Base-by-base conservation (phyloP, 2,113 vertebrate genomes). In the Archocentrus centrarchus region DNA sequence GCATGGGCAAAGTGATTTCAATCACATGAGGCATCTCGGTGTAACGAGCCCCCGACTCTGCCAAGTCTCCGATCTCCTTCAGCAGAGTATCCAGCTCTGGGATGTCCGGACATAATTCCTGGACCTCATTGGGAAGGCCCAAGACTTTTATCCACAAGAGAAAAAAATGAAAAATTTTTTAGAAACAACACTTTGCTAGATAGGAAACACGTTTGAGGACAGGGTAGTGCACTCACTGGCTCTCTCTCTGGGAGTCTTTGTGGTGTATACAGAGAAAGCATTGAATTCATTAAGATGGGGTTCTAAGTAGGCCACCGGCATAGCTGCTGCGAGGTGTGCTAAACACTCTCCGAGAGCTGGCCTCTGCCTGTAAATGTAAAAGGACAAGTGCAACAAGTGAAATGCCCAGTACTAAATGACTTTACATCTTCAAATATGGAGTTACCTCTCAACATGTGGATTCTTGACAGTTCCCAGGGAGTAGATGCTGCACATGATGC, bases 11-110 rank as follows among this genome's bases (percentile, higher is more conserved):
- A 0, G 98, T 98, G 59, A 99, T 97, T 93, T 99, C 97, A 6
- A 99, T 99, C 60, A 99, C 97, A 2, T 99, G 98, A 0, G 98
- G 98, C 98, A 99, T 99, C 93, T 99, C 98, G 0, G 98, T 99
- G 89, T 99, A 98, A 9, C 98, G 97, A 6, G 97, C 98, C 0
- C 98, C 98, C 0, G 98, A 99, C 80, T 98, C 97, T 0, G 98
- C 98, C 93, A 99, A 93, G n/a, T 97, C 97, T 0, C 96, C 95
- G 1, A 99, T 99, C 22, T 98, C 97, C 13, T 96, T 96, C 89
- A 98, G 96, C 61, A 99, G 94, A 39, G 87, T 41, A 75, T 97
- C 96, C 83, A 99, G 94, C 89, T 96, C 96, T 0, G 98, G 98
- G 39, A 99, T 97, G 91, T 98, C 98, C 0, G 96, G 96, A 85